A percentile compares a stretch with the other conserved stretches of the same genome.
phyloP scores from a whole-genome alignment of 2,113 vertebrate species.

The Casuarius casuarius region DNA sequence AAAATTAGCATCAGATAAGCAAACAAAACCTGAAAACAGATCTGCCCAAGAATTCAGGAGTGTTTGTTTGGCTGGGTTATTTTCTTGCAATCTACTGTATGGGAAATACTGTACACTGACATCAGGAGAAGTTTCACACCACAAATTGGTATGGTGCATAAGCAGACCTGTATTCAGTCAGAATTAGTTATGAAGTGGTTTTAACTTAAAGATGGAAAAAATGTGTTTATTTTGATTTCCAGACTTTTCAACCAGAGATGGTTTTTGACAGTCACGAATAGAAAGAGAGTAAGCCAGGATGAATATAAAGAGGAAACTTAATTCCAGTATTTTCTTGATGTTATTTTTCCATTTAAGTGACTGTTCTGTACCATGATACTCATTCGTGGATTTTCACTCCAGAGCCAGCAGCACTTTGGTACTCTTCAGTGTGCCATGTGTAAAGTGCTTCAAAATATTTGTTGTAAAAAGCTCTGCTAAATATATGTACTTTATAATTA shows the following conservation, averaged over 20 bases:
- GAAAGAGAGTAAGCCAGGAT: constrained; percentile 9
- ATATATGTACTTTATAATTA: not conserved
- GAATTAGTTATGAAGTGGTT: not conserved
- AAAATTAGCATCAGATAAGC: constrained; percentile 31
- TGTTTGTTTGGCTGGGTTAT: not conserved
- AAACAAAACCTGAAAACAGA: constrained; percentile 34
- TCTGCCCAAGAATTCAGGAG: not conserved
- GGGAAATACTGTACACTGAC: not conserved
- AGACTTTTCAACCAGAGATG: not conserved
- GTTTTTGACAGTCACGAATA: constrained; percentile 2
- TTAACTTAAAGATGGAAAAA: not conserved
- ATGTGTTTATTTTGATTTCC: constrained; percentile 3
- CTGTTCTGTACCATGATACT: not conserved
- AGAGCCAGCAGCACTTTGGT: constrained; percentile 11
- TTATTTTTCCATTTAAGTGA: constrained; percentile 35
- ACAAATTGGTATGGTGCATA: constrained; percentile 6
- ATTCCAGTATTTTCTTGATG: constrained; percentile 42
- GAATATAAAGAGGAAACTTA: constrained; percentile 15
- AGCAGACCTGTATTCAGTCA: constrained; percentile 39
- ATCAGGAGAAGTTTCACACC: not conserved
- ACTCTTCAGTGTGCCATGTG: not conserved
- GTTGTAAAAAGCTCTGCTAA: not conserved
- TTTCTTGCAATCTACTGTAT: not conserved
- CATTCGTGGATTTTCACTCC: not conserved
- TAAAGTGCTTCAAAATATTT: not conserved